Conservation (phyloP, 2,113 vertebrate species). For the Grammomys dolichurus region DNA sequence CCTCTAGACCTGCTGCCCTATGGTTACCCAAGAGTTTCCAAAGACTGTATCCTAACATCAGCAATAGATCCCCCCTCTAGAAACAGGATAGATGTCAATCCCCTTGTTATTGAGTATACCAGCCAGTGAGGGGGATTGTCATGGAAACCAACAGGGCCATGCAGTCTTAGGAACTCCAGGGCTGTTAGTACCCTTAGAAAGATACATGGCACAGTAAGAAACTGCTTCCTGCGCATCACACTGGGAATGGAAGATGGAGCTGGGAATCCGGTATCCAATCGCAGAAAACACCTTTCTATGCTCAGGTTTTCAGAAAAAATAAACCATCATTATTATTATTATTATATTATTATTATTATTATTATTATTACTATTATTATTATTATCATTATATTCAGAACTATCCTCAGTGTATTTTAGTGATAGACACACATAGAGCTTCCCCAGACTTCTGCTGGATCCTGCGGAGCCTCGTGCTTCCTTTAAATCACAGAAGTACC, state of each 20-base stretch:
- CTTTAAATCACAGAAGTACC: not conserved
- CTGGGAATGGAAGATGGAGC: fast-evolving
- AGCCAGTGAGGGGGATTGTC: not conserved
- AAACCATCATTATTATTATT: not conserved
- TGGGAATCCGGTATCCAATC: not conserved
- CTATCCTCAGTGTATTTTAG: not conserved
- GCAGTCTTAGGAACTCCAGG: not conserved
- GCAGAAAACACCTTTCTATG: slow-evolving; percentile 21
- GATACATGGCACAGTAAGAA: not conserved
- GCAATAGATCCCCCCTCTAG: slow-evolving; percentile 26
- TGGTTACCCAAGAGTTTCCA: slow-evolving; percentile 3
- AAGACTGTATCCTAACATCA: slow-evolving; percentile 35
- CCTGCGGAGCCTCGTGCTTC: not conserved
- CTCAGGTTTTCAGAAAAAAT: not conserved
- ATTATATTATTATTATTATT: no score
- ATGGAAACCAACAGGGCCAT: not conserved
- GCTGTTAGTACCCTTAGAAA: not conserved
- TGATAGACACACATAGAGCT: not conserved
- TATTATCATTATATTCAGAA: not conserved
- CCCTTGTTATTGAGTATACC: not conserved
- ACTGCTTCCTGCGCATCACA: not conserved
- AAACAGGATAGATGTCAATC: not conserved
- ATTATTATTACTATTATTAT: not conserved
- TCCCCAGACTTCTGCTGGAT: not conserved
- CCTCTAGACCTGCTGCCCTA: not conserved